Conservation (phyloP, 2,888 invertebrate species). For the Bugula neritina region DNA sequence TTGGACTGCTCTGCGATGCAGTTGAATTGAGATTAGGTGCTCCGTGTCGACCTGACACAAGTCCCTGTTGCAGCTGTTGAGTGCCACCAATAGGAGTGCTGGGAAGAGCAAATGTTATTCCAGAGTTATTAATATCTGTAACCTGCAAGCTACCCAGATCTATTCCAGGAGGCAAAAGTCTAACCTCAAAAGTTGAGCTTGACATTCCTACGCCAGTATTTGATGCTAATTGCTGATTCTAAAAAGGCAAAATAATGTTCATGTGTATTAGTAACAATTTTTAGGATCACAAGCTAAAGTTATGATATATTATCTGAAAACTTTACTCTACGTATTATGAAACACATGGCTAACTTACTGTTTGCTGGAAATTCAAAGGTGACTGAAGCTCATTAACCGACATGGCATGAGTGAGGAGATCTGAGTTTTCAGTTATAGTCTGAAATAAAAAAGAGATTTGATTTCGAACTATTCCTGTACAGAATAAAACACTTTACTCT, state of each 20-base stretch:
- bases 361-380: slow-evolving; percentile 29
- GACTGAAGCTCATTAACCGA: slow-evolving; percentile 46
- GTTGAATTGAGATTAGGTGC: slow-evolving; percentile 15
- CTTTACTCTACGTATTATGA: too few relatives aligned
- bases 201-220: background rate
- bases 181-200: background rate
- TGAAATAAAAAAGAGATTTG: background rate
- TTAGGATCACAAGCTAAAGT: too few relatives aligned
- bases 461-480: background rate
- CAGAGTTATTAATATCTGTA: background rate
- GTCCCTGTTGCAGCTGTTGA: background rate
- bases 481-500: too few relatives aligned
- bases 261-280: too few relatives aligned
- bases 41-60: background rate
- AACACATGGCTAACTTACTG: background rate
- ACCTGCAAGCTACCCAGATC: slow-evolving; percentile 1
- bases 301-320: too few relatives aligned
- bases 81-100: background rate
- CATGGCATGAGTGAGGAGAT: slow-evolving; percentile 55
- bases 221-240: background rate
- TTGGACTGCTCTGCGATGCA: background rate
- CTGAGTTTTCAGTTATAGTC: slow-evolving; percentile 33
- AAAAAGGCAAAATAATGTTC: too few relatives aligned
- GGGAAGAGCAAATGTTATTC: background rate
- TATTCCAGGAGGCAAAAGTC: background rate